Evolutionary conservation across 1,140 invertebrate genomes (phyloP), one percentile per base, ranked within the genome.

Genomic region (Heterodera carotae): DNA sequence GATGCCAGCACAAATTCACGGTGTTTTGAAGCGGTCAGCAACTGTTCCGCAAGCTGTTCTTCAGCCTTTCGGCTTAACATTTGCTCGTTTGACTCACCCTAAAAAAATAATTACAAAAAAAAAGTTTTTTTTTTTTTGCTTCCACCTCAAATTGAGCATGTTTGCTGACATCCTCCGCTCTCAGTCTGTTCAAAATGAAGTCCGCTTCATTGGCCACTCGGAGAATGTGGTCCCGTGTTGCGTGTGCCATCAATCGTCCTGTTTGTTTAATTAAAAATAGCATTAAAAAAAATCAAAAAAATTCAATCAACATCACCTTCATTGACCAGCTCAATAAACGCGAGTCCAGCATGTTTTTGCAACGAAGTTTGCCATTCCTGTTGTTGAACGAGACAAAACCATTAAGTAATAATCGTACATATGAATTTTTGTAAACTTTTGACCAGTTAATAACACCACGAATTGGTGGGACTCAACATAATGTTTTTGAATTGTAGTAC

Each of bases 151-250:
- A 98, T 89, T 98, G 94, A 15, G 95, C 94, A 89, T 98, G 96
- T 90, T 98, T 99, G 39, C 98, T 90, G 2, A 99, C 96, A 90
- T 99, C 96, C 88, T 99, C 97, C 36, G 97, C 97, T 84, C 97
- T 90, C 94, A 99, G 97, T 83, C 96, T 90, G 88, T 99, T 99
- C 76, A 99, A 89, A 86, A 99, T 99, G 88, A 99, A 99, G 89
- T 99, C 97, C 0, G 97, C 97, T 90, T 99, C 97, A 89, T 98
- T 99, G n/a, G 97, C 97, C 33, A 99, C 97, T 77, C 97, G 90
- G 22, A 99, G 95, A 86, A 99, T 98, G 89, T 99, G 97, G 90
- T 99, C 97, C 88, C 98, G 93, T 92, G 98, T 99, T 22, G 96
- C 96, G 89, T 99, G 97, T 12, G 96, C 97, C 76, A 99, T 90